Base-by-base conservation (phyloP, 2,797 vertebrate genomes). In the Linurgus olivaceus region DNA sequence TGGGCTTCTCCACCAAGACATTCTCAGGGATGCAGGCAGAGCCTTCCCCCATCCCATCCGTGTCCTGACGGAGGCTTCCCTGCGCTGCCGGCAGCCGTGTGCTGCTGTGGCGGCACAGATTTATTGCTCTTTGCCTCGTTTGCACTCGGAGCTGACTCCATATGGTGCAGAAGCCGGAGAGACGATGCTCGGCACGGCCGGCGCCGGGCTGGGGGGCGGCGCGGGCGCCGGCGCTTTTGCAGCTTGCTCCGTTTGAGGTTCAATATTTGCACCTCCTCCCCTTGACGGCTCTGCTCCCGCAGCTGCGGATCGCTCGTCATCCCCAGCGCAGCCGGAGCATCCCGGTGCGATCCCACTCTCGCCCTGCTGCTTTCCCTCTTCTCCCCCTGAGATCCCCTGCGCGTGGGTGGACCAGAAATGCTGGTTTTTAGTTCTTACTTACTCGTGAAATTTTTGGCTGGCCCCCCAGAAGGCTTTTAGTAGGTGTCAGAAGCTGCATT, bases 81-180 rank as follows among this genome's bases (percentile, higher is more conserved):
- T 0, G 6, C 8, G 65, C 58, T 33, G 78, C 40, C 1, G 2
- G 80, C 71, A 75, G 81, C 59, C 0, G 7, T 3, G 47, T 2
- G 4, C 84, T 11, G 75, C 82, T 3, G 21, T 9, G 18, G 25
- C 2, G 2, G 54, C 47, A 54, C 83, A 91, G 91, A 90, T 96
- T 90, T 81, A 74, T 96, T 92, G 40, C 93, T 93, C 90, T 73
- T 83, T 86, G 87, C 93, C 90, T 94, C 42, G 17, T 90, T 96
- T 94, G 91, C 84, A 81, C 95, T 76, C 1, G 0, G 4, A 61
- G 87, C 82, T 90, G 61, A 1, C 71, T 96, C 94, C 96, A 94
- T 84, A 86, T 94, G 93, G 95, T 55, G 74, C 83, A 40, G 62
- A 40, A 72, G 68, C 28, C 3, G 4, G 37, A 17, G 95, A 79